Evolutionary conservation across 2,113 vertebrate genomes (phyloP).

Genomic region (Petromus typicus): DNA sequence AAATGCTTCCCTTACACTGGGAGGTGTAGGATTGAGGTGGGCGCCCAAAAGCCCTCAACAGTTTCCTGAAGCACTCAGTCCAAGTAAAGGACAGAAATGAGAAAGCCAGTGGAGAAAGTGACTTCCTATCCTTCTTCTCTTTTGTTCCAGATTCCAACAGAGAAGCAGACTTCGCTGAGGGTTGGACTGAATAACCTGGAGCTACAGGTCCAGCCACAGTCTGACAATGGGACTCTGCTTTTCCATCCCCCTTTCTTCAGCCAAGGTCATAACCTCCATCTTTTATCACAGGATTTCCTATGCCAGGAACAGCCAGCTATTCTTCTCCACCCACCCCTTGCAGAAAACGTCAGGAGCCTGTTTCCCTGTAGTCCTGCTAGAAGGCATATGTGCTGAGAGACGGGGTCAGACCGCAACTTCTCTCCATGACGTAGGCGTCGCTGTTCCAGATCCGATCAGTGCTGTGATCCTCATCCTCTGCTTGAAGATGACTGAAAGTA

Average conservation of each 20-base stretch:
- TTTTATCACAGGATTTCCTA: neutral
- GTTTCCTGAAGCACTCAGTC: neutral
- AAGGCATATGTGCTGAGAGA: neutral
- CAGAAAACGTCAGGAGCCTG: neutral
- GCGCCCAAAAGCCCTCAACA: neutral
- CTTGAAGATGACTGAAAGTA: neutral
- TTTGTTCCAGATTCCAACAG: neutral
- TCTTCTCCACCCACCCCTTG: too few species aligned
- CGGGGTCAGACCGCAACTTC: neutral
- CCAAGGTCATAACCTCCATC: neutral
- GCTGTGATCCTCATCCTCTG: neutral
- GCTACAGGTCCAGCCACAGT: neutral
- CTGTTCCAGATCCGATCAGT: neutral
- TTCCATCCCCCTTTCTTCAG: neutral
- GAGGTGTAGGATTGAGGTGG: neutral
- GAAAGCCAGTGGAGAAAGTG: neutral
- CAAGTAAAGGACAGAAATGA: conserved; percentile 7
- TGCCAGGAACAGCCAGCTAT: neutral
- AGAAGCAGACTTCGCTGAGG: neutral
- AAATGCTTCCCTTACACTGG: neutral
- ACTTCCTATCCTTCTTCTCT: neutral
- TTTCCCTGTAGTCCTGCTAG: neutral
- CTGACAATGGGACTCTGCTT: neutral
- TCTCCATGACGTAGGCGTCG: neutral
- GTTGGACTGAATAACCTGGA: neutral